A percentile compares a stretch with the other conserved stretches of the same genome.
Conservation (phyloP, 2,113 vertebrate genomes). For the Pongo abelii region DNA sequence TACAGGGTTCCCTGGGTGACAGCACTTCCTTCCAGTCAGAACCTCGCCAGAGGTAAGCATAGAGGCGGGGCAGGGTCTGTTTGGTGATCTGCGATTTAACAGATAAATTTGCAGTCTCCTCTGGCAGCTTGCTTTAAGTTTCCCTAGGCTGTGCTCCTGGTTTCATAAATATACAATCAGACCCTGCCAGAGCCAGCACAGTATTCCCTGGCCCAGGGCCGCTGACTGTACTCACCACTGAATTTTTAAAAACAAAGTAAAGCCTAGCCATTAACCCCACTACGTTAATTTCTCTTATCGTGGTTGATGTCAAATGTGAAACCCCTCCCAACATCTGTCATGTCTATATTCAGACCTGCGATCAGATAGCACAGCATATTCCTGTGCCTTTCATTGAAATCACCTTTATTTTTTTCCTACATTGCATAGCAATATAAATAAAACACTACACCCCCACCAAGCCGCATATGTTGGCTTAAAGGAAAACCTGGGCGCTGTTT, state of each 20-base stretch:
- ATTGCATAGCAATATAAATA: constrained; percentile 80
- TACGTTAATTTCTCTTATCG: constrained; percentile 49
- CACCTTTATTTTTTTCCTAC: constrained; percentile 31
- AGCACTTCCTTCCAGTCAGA: constrained; percentile 36
- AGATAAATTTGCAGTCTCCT: neutral
- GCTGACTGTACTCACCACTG: neutral
- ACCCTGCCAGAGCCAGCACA: neutral
- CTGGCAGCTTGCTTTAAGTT: constrained; percentile 33
- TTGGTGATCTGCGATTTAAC: constrained; percentile 46
- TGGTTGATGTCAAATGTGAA: neutral
- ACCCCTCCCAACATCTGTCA: constrained; percentile 15
- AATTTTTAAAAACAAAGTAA: constrained; percentile 56
- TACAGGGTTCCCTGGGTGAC: neutral
- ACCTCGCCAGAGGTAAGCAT: neutral
- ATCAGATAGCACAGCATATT: neutral
- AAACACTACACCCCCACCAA: constrained; percentile 56
- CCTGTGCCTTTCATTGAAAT: constrained; percentile 51
- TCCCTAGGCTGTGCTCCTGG: constrained; percentile 38
- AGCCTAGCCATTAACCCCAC: neutral
- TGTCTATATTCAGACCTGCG: constrained; percentile 2
- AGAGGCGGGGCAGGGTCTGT: neutral
- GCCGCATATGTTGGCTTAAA: constrained; percentile 62
- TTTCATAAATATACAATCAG: constrained; percentile 39
- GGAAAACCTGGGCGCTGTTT: constrained; percentile 64
- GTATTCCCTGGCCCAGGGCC: neutral